Evolutionary conservation across 2,888 invertebrate species (phyloP), one percentile per base, ranked within the genome.

Genomic region (Atrina japonica): DNA sequence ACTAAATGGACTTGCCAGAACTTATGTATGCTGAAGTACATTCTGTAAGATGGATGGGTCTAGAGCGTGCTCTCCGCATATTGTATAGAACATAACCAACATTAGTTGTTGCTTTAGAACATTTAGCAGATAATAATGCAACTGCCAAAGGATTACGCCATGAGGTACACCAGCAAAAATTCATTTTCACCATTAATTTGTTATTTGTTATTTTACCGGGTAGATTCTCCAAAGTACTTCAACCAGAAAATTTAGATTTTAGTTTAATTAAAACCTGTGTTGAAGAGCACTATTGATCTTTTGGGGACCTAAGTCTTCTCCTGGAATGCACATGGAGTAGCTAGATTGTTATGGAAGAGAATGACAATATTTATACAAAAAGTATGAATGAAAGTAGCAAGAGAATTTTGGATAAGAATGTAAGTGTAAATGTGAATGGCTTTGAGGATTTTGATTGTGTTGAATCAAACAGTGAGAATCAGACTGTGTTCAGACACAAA

Each of bases 201-300:
- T 25, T 78, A 35, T 70, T 78, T 73, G 76, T 76, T 41, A 65
- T 76, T 6, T 49, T 73, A 5, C 76, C 78, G 9, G 45, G 52
- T 2, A 52, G 61, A 7, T 27, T 77, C 0, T 45, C 49, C 3
- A 66, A 70, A 27, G 56, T 55, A 7, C 73, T 73, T 58, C 59
- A 78, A 43, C 16, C 18, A 25, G 50, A 74, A 21, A 29, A 41
- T 29, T 5, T 72, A 16, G 72, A 74, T 30, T 76, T 74, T 18
- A 70, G 64, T 45, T 49, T n/a, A 11, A 65, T 78, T 2, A n/a
- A 25, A 27, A 47, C 70, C 73, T 21, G 30, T 63, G n/a, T 60
- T 76, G 11, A 9, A 25, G 9, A 70, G 67, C 21, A 70, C 70
- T 29, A 61, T 70, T 50, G 74, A 71, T n/a, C 16, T 56, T 11